Conservation (phyloP, 2,113 vertebrate species). For the Theristicus caerulescens region DNA sequence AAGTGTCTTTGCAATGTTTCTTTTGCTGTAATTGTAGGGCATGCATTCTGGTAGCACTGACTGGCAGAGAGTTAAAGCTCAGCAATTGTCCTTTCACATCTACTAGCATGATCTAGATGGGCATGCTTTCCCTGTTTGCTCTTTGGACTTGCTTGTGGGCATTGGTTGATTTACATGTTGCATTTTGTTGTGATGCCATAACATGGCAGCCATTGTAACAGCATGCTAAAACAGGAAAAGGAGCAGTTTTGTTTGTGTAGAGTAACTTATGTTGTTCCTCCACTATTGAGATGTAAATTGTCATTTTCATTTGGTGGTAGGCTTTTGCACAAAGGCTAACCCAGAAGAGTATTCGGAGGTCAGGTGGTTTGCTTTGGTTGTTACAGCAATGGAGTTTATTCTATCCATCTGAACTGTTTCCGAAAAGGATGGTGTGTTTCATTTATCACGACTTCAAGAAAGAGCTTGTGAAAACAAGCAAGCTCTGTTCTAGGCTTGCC, state of each 20-base stretch:
- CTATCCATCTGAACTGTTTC: neutral
- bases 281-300: neutral
- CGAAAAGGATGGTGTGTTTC: neutral
- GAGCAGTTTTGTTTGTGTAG: neutral
- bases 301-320: neutral
- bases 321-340: neutral
- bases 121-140: neutral
- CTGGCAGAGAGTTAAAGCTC: neutral
- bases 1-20: neutral
- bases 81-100: neutral
- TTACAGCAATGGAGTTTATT: neutral
- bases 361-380: neutral
- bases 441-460: neutral
- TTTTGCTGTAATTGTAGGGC: neutral
- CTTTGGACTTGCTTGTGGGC: neutral
- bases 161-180: neutral
- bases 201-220: neutral
- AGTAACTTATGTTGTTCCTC: neutral
- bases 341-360: neutral
- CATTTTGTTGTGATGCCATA: neutral
- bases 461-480: neutral
- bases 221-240: neutral
- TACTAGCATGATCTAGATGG: neutral
- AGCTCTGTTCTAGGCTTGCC: neutral
- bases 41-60: neutral